Evolutionary conservation across 2,888 invertebrate genomes (phyloP), one percentile per base, ranked within the genome.

Genomic region (Drosophila mercatorum): DNA sequence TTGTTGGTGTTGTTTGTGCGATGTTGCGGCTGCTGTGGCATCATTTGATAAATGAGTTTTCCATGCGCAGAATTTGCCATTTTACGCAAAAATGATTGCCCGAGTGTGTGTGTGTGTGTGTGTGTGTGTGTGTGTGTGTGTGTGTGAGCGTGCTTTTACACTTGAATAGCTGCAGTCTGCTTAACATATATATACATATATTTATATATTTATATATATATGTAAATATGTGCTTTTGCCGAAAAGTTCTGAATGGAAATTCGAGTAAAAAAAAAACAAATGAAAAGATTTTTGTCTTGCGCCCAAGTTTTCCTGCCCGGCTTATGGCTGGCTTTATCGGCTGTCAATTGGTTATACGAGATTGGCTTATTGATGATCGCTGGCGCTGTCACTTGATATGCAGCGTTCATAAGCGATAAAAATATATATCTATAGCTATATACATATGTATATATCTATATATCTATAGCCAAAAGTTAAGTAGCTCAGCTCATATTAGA

Each of bases 21-120:
- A 51, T 66, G 66, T 74, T 83, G 88, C 75, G 87, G 83, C 75
- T 67, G 71, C 46, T 63, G 57, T 68, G 52, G 69, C 66, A 68
- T 61, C 71, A 47, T 72, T 88, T 89, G 88, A 85, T 85, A 85
- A 88, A 85, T 85, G 84, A 88, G 79, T 88, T 85, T 89, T 85
- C 74, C 88, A 88, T 85, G 76, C 72, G 73, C 58, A 74, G 71
- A 77, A 72, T 82, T 80, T 75, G 51, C 79, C 68, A 82, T 72
- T 78, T 71, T 64, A 60, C 58, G 60, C 59, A 76, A 78, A 51
- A 78, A 66, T 76, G 68, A 75, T 73, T 68, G 69, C 76, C 68
- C 53, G 36, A 36, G 31, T 46, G n/a, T 46, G 41, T 8, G 12
- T 10, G 47, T 40, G 38, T 47, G 40, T 41, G 47, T 12, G 11